Evolutionary conservation across 2,113 vertebrate species (phyloP), one percentile per base, ranked within the genome.

Genomic region (Spheniscus mendiculus): DNA sequence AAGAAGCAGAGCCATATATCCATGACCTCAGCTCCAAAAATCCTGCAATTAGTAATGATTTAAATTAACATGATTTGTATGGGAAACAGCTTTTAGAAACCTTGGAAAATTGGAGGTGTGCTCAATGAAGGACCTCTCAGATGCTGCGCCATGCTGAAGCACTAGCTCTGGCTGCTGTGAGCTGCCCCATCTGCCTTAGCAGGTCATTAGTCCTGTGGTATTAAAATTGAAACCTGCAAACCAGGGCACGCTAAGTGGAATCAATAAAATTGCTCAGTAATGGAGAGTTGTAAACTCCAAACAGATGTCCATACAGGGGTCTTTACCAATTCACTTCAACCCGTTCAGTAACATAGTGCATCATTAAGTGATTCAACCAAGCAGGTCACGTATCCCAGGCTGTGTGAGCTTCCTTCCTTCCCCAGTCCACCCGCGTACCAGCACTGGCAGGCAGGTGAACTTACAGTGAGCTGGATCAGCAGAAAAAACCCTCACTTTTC

Each of bases 361-460:
- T 47, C 4, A 9, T 15, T 76, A 27, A 52, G 53, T 19, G 27
- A 50, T 66, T 55, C 23, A 67, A 2, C 32, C 17, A 30, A 61
- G 76, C 7, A 27, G 45, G 53, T 61, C 0, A 0, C 8, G 4
- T 71, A 23, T 15, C 12, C 14, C 3, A 3, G 63, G 23, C 40
- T 6, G 1, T 34, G 16, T 38, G 49, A 69, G 12, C 62, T 38
- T 79, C 20, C 40, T 73, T 65, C 36, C 21, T 26, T 79, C 52
- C 8, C 5, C 30, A 36, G 30, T 26, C 42, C 3, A 9, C 21
- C 59, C 2, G 1, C 4, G 3, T 47, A 32, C 22, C 34, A 73
- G 34, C 22, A 6, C 47, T 82, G 32, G 16, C 47, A 44, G 26
- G 32, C 63, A 63, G 38, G 26, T 74, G 18, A 65, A 25, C 23